These are phyloP conservation scores for Leptodactylus fallax DNA, from an alignment of 2,797 vertebrate genomes.

Conservation along the genomic window DNA sequence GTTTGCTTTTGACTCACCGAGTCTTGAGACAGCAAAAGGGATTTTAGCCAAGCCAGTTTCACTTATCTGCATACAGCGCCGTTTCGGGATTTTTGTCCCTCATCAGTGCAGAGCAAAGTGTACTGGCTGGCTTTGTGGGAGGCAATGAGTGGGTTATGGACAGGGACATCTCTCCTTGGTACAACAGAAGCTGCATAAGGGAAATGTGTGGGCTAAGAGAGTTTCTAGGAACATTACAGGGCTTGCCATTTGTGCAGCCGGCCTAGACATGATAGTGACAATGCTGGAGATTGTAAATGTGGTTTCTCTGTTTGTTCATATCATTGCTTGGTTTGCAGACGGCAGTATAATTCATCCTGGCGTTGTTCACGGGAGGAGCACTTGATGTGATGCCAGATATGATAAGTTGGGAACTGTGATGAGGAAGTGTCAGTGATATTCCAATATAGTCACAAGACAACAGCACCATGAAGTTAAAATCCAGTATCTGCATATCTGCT, in stretches of 20 bases:
- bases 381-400: not conserved
- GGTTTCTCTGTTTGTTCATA: not conserved
- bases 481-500: slow-evolving; percentile 16
- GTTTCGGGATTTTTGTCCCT: too few species aligned
- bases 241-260: not conserved
- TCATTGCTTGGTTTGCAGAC: not conserved
- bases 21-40: too few species aligned
- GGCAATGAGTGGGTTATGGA: too few species aligned
- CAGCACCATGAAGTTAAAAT: slow-evolving; percentile 38
- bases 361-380: not conserved
- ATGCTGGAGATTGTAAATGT: not conserved
- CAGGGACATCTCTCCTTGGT: too few species aligned
- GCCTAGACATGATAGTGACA: not conserved
- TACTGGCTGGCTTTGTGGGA: too few species aligned
- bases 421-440: not conserved
- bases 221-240: too few species aligned
- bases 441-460: slow-evolving; percentile 1
- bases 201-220: too few species aligned
- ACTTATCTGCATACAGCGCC: too few species aligned
- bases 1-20: too few species aligned
- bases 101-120: too few species aligned
- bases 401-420: not conserved
- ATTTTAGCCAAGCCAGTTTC: too few species aligned
- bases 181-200: too few species aligned
- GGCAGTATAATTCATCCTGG: not conserved